Conservation (phyloP, 2,113 vertebrate genomes). For the Anseranas semipalmata region DNA sequence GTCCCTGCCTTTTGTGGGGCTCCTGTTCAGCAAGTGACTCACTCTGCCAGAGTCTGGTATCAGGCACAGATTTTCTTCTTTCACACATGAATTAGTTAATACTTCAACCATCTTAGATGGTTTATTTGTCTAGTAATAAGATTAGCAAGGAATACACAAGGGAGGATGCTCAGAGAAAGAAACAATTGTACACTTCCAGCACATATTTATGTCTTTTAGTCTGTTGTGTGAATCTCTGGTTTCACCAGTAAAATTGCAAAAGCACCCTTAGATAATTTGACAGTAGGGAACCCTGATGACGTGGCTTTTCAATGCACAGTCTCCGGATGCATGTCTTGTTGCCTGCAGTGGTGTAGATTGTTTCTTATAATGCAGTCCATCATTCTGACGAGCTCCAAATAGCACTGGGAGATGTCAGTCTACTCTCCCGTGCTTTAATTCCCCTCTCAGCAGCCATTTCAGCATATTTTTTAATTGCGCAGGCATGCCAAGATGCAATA, state of each 20-base stretch:
- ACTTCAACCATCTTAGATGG: not conserved
- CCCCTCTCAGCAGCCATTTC: not conserved
- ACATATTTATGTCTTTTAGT: not conserved
- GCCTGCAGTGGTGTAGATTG: accelerated
- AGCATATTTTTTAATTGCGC: too few species aligned
- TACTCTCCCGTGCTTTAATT: accelerated
- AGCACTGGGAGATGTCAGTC: not conserved
- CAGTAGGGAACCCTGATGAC: not conserved
- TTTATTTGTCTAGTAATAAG: not conserved
- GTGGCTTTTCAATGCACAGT: too few species aligned
- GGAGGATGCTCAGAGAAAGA: not conserved
- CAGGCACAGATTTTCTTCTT: not conserved
- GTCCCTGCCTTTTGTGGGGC: not conserved
- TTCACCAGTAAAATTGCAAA: not conserved
- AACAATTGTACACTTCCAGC: not conserved
- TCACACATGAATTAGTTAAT: too few species aligned
- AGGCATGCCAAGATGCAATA: not conserved
- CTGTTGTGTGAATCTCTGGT: not conserved
- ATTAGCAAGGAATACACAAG: not conserved
- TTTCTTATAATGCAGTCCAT: not conserved
- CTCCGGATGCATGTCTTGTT: not conserved
- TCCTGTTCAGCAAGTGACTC: not conserved
- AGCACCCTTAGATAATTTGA: not conserved
- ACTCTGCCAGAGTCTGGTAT: not conserved
- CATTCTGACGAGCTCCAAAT: not conserved